Base-by-base conservation (phyloP, 2,797 vertebrate species). In the Myiotriccus ornatus region DNA sequence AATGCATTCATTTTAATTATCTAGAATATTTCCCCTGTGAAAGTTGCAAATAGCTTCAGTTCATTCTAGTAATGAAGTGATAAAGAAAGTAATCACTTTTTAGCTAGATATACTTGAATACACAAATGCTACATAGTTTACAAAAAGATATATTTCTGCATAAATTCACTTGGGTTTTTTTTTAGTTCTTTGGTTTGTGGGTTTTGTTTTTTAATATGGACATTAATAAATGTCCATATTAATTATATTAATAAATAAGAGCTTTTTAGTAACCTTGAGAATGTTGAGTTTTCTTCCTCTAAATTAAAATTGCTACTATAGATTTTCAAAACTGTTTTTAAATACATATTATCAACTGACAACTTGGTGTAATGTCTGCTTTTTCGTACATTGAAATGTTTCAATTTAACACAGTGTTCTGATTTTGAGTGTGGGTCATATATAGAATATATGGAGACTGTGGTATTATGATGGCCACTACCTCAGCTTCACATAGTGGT, bases 311-410 rank as follows among this genome's bases (percentile, higher is more conserved):
- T 27, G 21, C 44, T 69, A 89, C 3, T 39, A 34, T 60, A 63
- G 65, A 75, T 21, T 94, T 96, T n/a, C 39, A 43, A 63, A 90
- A 12, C 2, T 59, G 7, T 4, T 93, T 90, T 90, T 27, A 75
- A 94, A 44, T 74, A 62, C 25, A 32, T 64, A 56, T 55, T 94
- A 76, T 81, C 28, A 60, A 86, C 67, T 3, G 80, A 77, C 75
- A 94, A 95, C 21, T 93, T 79, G 23, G 63, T 59, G 46, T 5
- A 52, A 12, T 34, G 16, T 56, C 87, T 86, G 56, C 17, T 52
- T 92, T 94, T 93, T 93, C 28, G 2, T 81, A 90, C 64, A 92
- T 64, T 89, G n/a, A 71, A 90, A 78, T 82, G 9, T 32, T 93
- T 76, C 94, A 69, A 85, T 95, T 96, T 86, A 96, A 92, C 14